A percentile compares a stretch with the other conserved stretches of the same genome.
phyloP scores from a whole-genome alignment of 2,888 invertebrate genomes.

The Campaea margaritaria region DNA sequence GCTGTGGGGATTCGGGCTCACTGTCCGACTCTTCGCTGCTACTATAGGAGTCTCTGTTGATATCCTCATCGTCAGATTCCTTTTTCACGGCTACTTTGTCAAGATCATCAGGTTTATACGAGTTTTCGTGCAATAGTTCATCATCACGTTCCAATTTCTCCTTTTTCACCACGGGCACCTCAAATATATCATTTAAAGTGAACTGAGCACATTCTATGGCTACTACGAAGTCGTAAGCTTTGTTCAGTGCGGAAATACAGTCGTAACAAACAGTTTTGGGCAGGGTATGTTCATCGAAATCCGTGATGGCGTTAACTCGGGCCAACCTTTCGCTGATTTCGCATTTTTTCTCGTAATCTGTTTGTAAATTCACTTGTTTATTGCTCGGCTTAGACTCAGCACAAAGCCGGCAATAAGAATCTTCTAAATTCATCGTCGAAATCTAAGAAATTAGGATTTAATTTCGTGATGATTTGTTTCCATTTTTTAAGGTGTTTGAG shows the following conservation, averaged over 20 bases:
- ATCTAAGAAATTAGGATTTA: not conserved
- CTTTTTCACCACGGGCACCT: constrained; percentile 52
- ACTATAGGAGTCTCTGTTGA: not conserved
- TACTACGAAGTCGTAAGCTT: constrained; percentile 60
- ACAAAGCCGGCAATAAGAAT: constrained; percentile 60
- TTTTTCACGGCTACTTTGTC: constrained; percentile 9
- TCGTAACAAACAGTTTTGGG: constrained; percentile 65
- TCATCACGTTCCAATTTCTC: constrained; percentile 43
- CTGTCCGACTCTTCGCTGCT: constrained; percentile 2
- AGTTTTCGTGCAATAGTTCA: not conserved
- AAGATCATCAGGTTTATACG: not conserved
- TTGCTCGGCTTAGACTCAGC: constrained; percentile 57
- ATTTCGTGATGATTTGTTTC: too few relatives aligned
- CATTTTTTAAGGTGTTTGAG: too few relatives aligned
- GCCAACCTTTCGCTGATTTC: constrained; percentile 57
- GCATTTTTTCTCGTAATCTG: constrained; percentile 45
- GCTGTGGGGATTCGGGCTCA: constrained; percentile 9
- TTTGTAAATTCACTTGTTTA: constrained; percentile 56
- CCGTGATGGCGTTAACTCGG: constrained; percentile 55
- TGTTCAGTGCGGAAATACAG: constrained; percentile 59
- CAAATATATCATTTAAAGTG: constrained; percentile 48
- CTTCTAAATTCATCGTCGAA: constrained; percentile 45
- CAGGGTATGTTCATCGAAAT: constrained; percentile 51
- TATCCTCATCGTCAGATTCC: constrained; percentile 12
- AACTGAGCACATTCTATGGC: constrained; percentile 62